Conservation (phyloP, 2,113 vertebrate species). For the Poeciliopsis occidentalis region DNA sequence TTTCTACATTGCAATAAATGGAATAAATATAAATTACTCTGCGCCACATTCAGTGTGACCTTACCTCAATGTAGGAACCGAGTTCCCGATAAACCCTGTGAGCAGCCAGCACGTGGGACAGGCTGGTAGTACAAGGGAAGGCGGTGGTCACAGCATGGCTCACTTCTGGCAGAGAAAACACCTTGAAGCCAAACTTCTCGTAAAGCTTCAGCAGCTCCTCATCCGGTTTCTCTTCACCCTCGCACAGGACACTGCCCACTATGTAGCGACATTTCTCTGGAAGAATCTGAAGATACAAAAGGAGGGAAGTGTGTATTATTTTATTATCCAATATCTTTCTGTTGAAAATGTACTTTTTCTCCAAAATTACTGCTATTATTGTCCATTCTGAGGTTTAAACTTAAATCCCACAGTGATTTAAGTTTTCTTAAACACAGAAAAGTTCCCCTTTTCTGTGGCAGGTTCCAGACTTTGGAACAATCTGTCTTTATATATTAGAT, state of each 20-base stretch:
- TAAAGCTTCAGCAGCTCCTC: constrained; percentile 87
- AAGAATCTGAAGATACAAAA: constrained; percentile 75
- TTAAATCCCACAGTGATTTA: too few relatives aligned
- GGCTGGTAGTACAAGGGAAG: constrained; percentile 86
- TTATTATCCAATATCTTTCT: too few relatives aligned
- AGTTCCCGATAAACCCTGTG: constrained; percentile 88
- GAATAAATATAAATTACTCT: too few relatives aligned
- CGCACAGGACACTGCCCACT: constrained; percentile 91
- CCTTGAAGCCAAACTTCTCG: constrained; percentile 91
- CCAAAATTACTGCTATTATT: too few relatives aligned
- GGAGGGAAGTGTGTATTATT: constrained; percentile 2
- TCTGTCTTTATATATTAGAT: too few relatives aligned
- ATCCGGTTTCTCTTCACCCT: constrained; percentile 86
- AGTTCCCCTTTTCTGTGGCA: too few relatives aligned
- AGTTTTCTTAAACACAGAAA: too few relatives aligned
- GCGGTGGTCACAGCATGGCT: constrained; percentile 90
- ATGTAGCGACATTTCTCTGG: constrained; percentile 88
- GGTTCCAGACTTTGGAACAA: too few relatives aligned
- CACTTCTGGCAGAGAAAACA: constrained; percentile 92
- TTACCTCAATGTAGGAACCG: constrained; percentile 90
- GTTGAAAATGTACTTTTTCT: too few relatives aligned
- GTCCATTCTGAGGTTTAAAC: too few relatives aligned
- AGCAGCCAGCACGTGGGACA: constrained; percentile 88
- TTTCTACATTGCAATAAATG: too few relatives aligned
- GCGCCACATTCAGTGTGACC: background rate